Percentiles rank a stretch among this genome's conserved stretches.
Conservation (phyloP, 2,888 invertebrate genomes). For the Melinaea marsaeus region DNA sequence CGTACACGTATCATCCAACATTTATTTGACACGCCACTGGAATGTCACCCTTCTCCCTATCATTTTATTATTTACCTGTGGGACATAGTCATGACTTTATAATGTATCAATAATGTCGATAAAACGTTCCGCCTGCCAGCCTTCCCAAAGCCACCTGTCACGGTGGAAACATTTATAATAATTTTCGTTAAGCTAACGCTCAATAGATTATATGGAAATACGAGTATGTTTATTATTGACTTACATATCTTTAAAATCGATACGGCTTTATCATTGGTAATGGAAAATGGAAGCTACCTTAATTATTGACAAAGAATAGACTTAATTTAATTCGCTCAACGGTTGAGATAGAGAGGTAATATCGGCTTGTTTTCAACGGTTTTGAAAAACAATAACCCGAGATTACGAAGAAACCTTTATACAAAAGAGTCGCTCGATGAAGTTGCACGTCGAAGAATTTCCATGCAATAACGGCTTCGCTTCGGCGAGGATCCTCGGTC, state of each 20-base stretch:
- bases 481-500: conserved; percentile 60
- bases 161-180: conserved; percentile 59
- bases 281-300: conserved; percentile 10
- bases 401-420: conserved; percentile 69
- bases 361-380: conserved; percentile 60
- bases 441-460: conserved; percentile 75
- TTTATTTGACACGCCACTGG: conserved; percentile 22
- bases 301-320: conserved; percentile 19
- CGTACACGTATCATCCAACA: conserved; percentile 16
- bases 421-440: conserved; percentile 72
- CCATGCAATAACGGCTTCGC: conserved; percentile 73
- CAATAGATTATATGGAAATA: conserved; percentile 39
- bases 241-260: conserved; percentile 10
- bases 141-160: conserved; percentile 57
- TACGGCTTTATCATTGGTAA: not conserved
- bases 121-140: conserved; percentile 40
- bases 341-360: conserved; percentile 65
- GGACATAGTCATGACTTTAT: conserved; percentile 53
- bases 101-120: conserved; percentile 55
- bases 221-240: conserved; percentile 19
- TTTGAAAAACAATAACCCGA: conserved; percentile 75
- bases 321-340: conserved; percentile 67
- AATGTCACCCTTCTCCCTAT: conserved; percentile 33
- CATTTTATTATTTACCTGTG: conserved; percentile 52
- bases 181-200: conserved; percentile 48